phyloP scores from a whole-genome alignment of 2,888 invertebrate species.

The Hoplodrina ambigua region DNA sequence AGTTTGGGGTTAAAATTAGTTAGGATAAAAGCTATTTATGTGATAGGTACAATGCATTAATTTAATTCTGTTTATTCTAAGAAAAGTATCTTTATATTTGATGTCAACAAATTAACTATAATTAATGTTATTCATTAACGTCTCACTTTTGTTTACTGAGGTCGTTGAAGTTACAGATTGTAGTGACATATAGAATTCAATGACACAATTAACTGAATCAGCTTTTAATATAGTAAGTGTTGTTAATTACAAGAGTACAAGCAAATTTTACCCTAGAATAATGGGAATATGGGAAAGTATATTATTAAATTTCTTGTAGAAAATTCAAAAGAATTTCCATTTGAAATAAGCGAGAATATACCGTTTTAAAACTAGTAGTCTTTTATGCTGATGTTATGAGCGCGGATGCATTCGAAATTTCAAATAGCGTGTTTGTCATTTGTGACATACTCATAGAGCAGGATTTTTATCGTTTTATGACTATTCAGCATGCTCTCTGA shows the following conservation, averaged over 20 bases:
- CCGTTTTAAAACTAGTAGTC: slow-evolving; percentile 37
- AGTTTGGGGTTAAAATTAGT: slow-evolving; percentile 26
- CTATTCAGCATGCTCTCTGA: not conserved
- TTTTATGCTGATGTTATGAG: slow-evolving; percentile 59
- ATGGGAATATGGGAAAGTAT: too few species aligned
- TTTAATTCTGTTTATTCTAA: slow-evolving; percentile 2
- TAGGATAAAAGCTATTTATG: slow-evolving; percentile 25
- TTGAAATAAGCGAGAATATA: slow-evolving; percentile 48
- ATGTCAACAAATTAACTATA: slow-evolving; percentile 9
- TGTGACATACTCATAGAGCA: slow-evolving; percentile 52
- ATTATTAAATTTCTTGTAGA: slow-evolving; percentile 6
- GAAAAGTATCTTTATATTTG: not conserved
- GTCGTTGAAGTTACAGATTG: slow-evolving; percentile 26
- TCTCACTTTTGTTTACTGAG: slow-evolving; percentile 4
- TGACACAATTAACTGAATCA: slow-evolving; percentile 11
- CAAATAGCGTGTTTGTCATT: slow-evolving; percentile 41
- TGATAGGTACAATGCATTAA: slow-evolving; percentile 16
- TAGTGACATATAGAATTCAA: slow-evolving; percentile 19
- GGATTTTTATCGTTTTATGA: slow-evolving; percentile 42
- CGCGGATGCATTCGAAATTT: slow-evolving; percentile 60
- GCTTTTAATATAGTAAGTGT: not conserved
- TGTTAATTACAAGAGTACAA: not conserved
- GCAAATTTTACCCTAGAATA: not conserved
- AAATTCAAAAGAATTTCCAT: slow-evolving; percentile 27
- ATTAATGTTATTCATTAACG: slow-evolving; percentile 23